phyloP scores from a whole-genome alignment of 2,113 vertebrate genomes.

The Hassar affinis region DNA sequence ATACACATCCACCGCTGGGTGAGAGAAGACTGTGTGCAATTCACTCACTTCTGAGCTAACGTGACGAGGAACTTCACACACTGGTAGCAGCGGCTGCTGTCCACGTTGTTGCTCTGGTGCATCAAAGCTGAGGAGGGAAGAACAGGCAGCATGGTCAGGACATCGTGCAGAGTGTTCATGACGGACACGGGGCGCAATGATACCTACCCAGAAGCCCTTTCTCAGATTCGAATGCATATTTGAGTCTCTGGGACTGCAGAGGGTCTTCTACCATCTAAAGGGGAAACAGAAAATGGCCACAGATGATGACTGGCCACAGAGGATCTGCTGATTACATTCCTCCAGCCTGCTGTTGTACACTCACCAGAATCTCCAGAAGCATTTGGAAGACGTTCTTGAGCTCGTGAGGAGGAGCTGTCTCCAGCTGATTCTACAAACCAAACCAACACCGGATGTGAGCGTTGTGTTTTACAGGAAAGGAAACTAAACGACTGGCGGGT shows the following conservation, averaged over 20 bases:
- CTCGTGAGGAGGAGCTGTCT: conserved; percentile 93
- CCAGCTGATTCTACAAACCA: conserved; percentile 83
- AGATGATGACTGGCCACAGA: too few species aligned
- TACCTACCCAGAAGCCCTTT: conserved; percentile 90
- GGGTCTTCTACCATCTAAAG: conserved; percentile 91
- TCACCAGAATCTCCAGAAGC: conserved; percentile 91
- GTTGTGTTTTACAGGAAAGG: background rate
- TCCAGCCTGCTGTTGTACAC: conserved; percentile 51
- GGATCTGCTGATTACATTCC: background rate
- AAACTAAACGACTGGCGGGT: background rate
- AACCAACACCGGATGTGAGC: background rate
- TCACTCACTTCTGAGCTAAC: conserved; percentile 97
- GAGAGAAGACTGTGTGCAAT: too few species aligned
- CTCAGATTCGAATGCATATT: conserved; percentile 96
- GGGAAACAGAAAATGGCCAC: conserved; percentile 26
- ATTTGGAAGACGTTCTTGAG: conserved; percentile 95
- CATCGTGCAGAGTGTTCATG: background rate
- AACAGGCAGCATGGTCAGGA: background rate
- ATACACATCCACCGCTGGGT: background rate
- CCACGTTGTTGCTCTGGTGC: conserved; percentile 97
- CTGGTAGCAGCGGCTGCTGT: conserved; percentile 98
- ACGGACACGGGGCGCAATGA: too few species aligned
- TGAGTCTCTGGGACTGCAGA: conserved; percentile 89
- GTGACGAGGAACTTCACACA: conserved; percentile 98
- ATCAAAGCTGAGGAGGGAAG: conserved; percentile 81